These are phyloP conservation scores for Agrypnia vestita DNA, from an alignment of 1,140 invertebrate species.

Conservation along the genomic window DNA sequence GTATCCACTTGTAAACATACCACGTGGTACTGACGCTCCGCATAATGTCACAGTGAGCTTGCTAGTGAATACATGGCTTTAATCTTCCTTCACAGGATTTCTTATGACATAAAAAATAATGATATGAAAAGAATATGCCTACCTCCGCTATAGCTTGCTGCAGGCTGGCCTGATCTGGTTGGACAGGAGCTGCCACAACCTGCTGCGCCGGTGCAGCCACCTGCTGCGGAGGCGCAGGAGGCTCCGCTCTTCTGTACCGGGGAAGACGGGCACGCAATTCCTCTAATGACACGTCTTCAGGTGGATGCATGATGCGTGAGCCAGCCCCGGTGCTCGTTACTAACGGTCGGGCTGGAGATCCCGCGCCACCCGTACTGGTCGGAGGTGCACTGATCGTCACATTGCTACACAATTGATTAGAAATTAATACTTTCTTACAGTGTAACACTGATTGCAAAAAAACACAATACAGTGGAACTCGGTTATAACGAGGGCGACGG, in stretches of 20 bases:
- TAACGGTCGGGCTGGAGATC: conserved; percentile 79
- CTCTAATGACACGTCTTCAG: conserved; percentile 94
- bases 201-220: conserved; percentile 58
- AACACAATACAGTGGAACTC: no score
- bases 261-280: conserved; percentile 85
- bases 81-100: no score
- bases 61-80: no score
- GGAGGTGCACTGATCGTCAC: conserved; percentile 82
- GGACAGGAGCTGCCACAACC: conserved; percentile 65
- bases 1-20: no score
- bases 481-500: no score
- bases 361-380: conserved; percentile 72
- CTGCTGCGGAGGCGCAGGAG: conserved; percentile 64
- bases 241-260: conserved; percentile 79
- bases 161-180: conserved; percentile 70
- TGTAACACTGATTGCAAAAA: no score
- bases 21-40: no score
- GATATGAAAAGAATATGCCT: conserved; percentile 1
- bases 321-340: conserved; percentile 87
- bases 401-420: conserved; percentile 67
- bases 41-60: no score
- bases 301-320: conserved; percentile 94
- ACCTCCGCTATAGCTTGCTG: conserved; percentile 68
- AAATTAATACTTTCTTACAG: no score
- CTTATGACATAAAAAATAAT: no score